These are phyloP conservation scores for Camponotus pennsylvanicus DNA, from an alignment of 1,140 invertebrate species.

Conservation along the genomic window DNA sequence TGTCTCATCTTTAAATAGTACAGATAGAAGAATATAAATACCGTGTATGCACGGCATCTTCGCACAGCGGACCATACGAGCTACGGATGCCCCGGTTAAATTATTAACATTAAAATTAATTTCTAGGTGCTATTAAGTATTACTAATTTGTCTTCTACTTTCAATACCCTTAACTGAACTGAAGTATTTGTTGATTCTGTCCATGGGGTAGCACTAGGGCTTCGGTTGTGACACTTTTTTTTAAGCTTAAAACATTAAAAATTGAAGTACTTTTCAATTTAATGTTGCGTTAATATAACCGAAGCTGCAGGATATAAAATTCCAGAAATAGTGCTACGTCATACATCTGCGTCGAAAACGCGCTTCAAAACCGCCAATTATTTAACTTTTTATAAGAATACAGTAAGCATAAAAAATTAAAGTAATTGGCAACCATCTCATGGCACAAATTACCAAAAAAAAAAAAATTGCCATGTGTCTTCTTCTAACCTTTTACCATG, in stretches of 20 bases:
- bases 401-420: conserved; percentile 81
- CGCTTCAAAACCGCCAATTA: conserved; percentile 74
- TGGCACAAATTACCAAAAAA: conserved; percentile 61
- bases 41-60: conserved; percentile 31
- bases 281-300: neutral
- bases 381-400: conserved; percentile 82
- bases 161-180: conserved; percentile 31
- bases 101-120: conserved; percentile 65
- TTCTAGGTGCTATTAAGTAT: conserved; percentile 50
- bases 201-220: conserved; percentile 57
- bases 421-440: conserved; percentile 76
- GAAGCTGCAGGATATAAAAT: neutral
- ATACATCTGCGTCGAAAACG: neutral
- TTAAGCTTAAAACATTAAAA: neutral
- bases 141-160: conserved; percentile 57
- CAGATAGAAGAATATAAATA: conserved; percentile 74
- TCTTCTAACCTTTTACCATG: conserved; percentile 39
- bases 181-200: conserved; percentile 58
- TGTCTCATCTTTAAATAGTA: conserved; percentile 45
- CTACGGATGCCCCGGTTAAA: conserved; percentile 17
- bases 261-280: neutral
- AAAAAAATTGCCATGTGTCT: conserved; percentile 52
- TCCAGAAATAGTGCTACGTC: conserved; percentile 36
- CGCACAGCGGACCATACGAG: conserved; percentile 35
- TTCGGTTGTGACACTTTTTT: neutral